Evolutionary conservation across 1,140 invertebrate genomes (phyloP).

Genomic region (Pseudomyrmex sp.): DNA sequence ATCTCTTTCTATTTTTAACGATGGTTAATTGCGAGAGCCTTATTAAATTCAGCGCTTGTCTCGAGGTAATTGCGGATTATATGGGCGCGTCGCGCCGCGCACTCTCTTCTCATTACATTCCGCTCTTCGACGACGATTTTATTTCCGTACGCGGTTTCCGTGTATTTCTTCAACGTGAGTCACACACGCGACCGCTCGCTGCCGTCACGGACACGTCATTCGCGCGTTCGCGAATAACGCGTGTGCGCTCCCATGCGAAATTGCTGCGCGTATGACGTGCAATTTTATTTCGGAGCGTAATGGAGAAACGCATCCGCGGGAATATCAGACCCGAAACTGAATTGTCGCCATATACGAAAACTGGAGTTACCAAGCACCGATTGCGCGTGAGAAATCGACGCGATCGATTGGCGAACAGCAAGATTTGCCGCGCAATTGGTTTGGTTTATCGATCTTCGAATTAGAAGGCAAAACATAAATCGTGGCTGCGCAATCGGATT

Average conservation of each 20-base stretch:
- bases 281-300: slow-evolving; percentile 22
- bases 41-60: no score
- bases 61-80: background rate
- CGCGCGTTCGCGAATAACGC: slow-evolving; percentile 42
- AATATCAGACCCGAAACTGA: background rate
- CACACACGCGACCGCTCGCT: slow-evolving; percentile 37
- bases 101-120: slow-evolving; percentile 24
- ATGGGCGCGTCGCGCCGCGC: background rate
- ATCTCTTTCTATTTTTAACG: no score
- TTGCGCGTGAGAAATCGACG: background rate
- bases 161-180: slow-evolving; percentile 55
- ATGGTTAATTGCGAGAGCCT: no score
- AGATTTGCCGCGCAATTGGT: background rate
- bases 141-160: slow-evolving; percentile 58
- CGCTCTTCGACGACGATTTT: slow-evolving; percentile 46
- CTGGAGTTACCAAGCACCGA: background rate
- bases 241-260: slow-evolving; percentile 12
- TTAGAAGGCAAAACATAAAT: slow-evolving; percentile 22
- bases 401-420: background rate
- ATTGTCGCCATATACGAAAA: background rate
- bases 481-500: slow-evolving; percentile 21
- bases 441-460: slow-evolving; percentile 4
- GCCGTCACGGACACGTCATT: slow-evolving; percentile 56
- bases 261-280: background rate
- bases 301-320: background rate